Evolutionary conservation across 1,140 invertebrate genomes (phyloP).

Genomic region (Pemphigus obesinymphae): DNA sequence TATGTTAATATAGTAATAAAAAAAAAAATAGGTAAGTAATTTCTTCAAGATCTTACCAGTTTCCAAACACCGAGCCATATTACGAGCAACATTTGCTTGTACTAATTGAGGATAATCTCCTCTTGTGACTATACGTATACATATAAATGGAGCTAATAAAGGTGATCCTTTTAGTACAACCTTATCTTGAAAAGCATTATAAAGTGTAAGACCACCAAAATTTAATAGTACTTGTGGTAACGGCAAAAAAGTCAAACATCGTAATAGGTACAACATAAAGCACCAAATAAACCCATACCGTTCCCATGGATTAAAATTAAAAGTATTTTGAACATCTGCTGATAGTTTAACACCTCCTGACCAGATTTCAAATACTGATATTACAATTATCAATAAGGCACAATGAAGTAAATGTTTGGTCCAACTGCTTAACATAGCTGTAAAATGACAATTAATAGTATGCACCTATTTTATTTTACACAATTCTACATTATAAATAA

Average conservation of each 20-base stretch:
- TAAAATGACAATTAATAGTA: neutral
- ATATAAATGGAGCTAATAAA: slow-evolving; percentile 88
- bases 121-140: slow-evolving; percentile 89
- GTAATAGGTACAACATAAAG: slow-evolving; percentile 67
- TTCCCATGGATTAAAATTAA: slow-evolving; percentile 70
- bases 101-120: slow-evolving; percentile 93
- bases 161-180: slow-evolving; percentile 84
- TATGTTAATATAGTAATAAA: neutral
- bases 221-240: slow-evolving; percentile 88
- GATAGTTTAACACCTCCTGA: slow-evolving; percentile 71
- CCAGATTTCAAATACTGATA: slow-evolving; percentile 71
- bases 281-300: slow-evolving; percentile 70
- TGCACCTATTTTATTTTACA: neutral
- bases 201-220: slow-evolving; percentile 82
- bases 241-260: slow-evolving; percentile 79
- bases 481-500: neutral
- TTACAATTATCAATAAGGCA: slow-evolving; percentile 66
- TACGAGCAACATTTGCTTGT: slow-evolving; percentile 78
- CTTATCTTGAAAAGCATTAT: slow-evolving; percentile 93
- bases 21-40: neutral
- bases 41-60: slow-evolving; percentile 51
- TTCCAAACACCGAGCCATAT: slow-evolving; percentile 83
- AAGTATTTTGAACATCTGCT: slow-evolving; percentile 54
- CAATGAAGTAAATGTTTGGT: slow-evolving; percentile 75
- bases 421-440: slow-evolving; percentile 58